Evolutionary conservation across 2,888 invertebrate species (phyloP).

Genomic region (Bellardia pandia): DNA sequence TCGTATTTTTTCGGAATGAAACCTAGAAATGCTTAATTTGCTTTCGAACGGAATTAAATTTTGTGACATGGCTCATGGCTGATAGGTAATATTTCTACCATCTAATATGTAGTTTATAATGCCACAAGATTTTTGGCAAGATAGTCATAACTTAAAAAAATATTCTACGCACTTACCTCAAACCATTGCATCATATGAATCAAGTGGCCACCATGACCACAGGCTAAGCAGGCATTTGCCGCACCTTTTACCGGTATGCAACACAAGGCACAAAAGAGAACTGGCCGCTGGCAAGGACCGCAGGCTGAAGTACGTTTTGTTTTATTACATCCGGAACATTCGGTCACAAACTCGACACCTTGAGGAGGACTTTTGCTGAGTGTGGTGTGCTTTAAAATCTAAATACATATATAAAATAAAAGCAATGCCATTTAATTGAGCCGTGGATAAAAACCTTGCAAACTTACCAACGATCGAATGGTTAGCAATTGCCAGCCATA

Average conservation of each 20-base stretch:
- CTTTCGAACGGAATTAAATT: too few relatives aligned
- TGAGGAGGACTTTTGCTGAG: constrained; percentile 85
- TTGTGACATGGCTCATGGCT: too few relatives aligned
- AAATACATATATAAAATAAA: constrained; percentile 32
- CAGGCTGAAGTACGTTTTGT: constrained; percentile 89
- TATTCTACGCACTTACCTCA: constrained; percentile 77
- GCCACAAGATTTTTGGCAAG: too few relatives aligned
- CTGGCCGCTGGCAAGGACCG: constrained; percentile 88
- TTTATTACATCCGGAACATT: constrained; percentile 89
- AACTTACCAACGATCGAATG: constrained; percentile 87
- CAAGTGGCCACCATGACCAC: constrained; percentile 97
- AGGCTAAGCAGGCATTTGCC: constrained; percentile 93
- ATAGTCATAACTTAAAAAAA: too few relatives aligned
- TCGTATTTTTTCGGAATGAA: too few relatives aligned
- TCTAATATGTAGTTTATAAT: too few relatives aligned
- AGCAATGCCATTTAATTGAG: neutral
- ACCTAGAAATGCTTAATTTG: too few relatives aligned
- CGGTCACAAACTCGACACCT: constrained; percentile 90
- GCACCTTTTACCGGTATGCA: constrained; percentile 93
- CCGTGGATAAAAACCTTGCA: neutral
- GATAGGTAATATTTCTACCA: too few relatives aligned
- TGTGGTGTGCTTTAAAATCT: constrained; percentile 88
- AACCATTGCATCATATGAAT: constrained; percentile 94
- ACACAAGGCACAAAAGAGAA: constrained; percentile 93
- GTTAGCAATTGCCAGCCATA: constrained; percentile 93